Base-by-base conservation (phyloP, 2,888 invertebrate genomes). In the Heliconius ismenius region DNA sequence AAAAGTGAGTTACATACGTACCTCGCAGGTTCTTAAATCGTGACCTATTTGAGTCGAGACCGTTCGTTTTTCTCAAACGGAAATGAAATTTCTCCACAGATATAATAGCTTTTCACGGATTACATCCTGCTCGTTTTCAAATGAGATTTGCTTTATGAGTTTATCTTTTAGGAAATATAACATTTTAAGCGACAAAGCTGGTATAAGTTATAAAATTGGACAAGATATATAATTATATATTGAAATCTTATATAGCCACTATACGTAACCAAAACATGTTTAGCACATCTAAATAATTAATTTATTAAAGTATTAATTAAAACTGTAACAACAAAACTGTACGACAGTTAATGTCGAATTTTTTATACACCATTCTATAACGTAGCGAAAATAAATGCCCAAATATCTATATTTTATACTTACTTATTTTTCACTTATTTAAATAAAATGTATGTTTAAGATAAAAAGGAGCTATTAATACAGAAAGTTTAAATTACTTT, bases 41-140 rank as follows among this genome's bases (percentile, higher is more conserved):
- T 73, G 76, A 75, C 76, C 74, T 65, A 64, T 73, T 78, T 58
- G 65, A 73, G 60, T 68, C 81, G 84, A 86, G 89, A 87, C 88
- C 90, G 87, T 89, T 92, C 90, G 87, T 89, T 92, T 92, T 91
- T 91, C 89, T 87, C 86, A 83, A 88, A 87, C 87, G 92, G 92
- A 92, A 92, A 93, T 92, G 91, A 92, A 92, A 92, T 93, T 91
- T 92, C 88, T 90, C 87, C 88, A 86, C 89, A 88, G 91, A 91
- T 91, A 91, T 91, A 92, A 92, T 91, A 87, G 90, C 89, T 90
- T 90, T 89, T 86, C 86, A 86, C 86, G 87, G 89, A 91, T 91
- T 91, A 90, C 88, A 86, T 86, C 60, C 63, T 73, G 78, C 75
- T 76, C 76, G 74, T 76, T 78, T 76, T 76, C 74, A 76, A 76